A percentile compares a stretch with the other conserved stretches of the same genome.
Conservation (phyloP, 2,888 invertebrate genomes). For the Pammene aurita region DNA sequence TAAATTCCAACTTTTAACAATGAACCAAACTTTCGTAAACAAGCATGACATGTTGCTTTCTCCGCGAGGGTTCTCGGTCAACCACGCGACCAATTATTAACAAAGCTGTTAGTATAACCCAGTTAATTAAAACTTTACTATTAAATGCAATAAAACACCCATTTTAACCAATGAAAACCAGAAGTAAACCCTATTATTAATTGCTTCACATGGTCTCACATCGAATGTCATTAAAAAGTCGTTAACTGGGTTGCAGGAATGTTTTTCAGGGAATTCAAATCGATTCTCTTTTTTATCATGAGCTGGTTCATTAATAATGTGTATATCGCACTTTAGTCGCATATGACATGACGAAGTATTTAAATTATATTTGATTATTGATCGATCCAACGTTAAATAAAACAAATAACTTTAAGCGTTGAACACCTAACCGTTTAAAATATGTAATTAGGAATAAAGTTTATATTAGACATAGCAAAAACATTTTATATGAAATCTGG, state of each 20-base stretch:
- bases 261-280: slow-evolving; percentile 16
- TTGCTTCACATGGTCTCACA: slow-evolving; percentile 17
- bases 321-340: neutral
- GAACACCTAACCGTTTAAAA: no score
- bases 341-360: no score
- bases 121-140: slow-evolving; percentile 19
- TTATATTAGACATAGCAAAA: no score
- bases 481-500: no score
- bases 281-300: slow-evolving; percentile 18
- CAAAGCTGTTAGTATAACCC: neutral
- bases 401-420: no score
- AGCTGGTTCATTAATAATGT: slow-evolving; percentile 6
- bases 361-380: no score
- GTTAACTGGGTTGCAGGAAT: slow-evolving; percentile 26
- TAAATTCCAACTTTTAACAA: neutral
- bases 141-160: slow-evolving; percentile 9
- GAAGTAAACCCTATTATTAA: slow-evolving; percentile 6
- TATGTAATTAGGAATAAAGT: no score
- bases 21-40: slow-evolving; percentile 9
- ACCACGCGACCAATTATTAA: slow-evolving; percentile 14
- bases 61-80: slow-evolving; percentile 10
- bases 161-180: slow-evolving; percentile 7
- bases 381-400: no score
- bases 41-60: slow-evolving; percentile 3
- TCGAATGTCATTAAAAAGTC: slow-evolving; percentile 42